Base-by-base conservation (phyloP, 2,797 vertebrate species). In the Rhincodon typus region DNA sequence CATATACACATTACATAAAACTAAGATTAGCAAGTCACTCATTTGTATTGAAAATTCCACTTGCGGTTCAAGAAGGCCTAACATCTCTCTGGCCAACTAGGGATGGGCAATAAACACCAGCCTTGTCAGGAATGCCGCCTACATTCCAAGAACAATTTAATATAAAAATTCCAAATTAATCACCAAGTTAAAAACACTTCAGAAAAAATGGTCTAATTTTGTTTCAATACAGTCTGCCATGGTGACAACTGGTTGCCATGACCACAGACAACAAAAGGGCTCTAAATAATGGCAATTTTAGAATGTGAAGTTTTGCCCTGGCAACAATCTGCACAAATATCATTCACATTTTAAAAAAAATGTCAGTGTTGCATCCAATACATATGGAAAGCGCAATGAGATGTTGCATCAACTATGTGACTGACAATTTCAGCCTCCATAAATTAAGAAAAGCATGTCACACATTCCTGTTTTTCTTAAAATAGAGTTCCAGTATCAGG, bases 171-270 rank as follows among this genome's bases (percentile, higher is more conserved):
- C 42, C 82, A 46, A 84, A 84, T 84, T 4, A 84, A 46, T 21
- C 38, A 2, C 38, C 82, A 84, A 46, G 38, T 84, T 84, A 84
- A 84, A 84, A 46, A 46, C 82, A 84, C 82, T 84, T 38, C 42
- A 84, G 79, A n/a, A 42, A 82, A 82, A 82, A 82, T 82, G 38
- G 17, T 87, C 84, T 27, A 57, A 27, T 90, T 90, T 90, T 94
- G 62, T 17, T 94, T 46, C 57, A 23, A 42, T 69, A 38, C 34
- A 94, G 42, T 23, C 38, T 66, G n/a, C n/a, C 66, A 62, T 12
- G 42, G n/a, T 94, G 66, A 94, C 19, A 38, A n/a, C 17, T 4
- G 10, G 21, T 69, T 66, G 21, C 62, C 17, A 69, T 69, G 91
- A 2, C 3, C 34, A 38, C 1, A 19, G 91, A 69, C n/a, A 94